These are phyloP conservation scores for Marronus borbonicus DNA, from an alignment of 2,888 invertebrate species.

Conservation along the genomic window DNA sequence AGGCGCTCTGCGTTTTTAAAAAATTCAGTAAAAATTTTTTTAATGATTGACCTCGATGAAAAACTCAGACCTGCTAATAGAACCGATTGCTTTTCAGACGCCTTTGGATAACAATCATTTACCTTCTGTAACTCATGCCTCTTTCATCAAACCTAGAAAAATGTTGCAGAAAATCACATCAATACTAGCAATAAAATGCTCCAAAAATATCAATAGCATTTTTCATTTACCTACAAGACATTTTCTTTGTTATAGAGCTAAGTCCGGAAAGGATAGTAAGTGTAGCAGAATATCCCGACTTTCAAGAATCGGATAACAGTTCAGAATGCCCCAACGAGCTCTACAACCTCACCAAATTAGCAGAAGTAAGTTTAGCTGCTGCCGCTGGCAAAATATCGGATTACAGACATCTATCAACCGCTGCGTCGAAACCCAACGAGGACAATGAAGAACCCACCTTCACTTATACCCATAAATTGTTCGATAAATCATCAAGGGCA, in stretches of 20 bases:
- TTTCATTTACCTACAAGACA: no score
- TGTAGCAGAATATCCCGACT: conserved; percentile 64
- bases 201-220: no score
- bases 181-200: no score
- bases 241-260: conserved; percentile 62
- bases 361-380: conserved; percentile 81
- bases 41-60: no score
- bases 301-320: conserved; percentile 64
- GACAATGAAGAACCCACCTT: conserved; percentile 61
- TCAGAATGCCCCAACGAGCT: conserved; percentile 76
- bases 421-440: conserved; percentile 52
- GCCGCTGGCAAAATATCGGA: conserved; percentile 74
- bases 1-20: no score
- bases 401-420: conserved; percentile 64
- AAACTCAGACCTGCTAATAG: no score
- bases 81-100: no score
- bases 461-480: conserved; percentile 69
- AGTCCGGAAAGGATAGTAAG: conserved; percentile 70
- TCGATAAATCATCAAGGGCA: conserved; percentile 68
- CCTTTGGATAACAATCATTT: no score
- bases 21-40: no score
- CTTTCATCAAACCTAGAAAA: no score
- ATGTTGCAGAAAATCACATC: no score
- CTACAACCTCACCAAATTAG: conserved; percentile 83
- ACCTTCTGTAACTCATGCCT: no score